These are phyloP conservation scores for Caloenas nicobarica DNA, from an alignment of 2,113 vertebrate genomes.

Conservation along the genomic window DNA sequence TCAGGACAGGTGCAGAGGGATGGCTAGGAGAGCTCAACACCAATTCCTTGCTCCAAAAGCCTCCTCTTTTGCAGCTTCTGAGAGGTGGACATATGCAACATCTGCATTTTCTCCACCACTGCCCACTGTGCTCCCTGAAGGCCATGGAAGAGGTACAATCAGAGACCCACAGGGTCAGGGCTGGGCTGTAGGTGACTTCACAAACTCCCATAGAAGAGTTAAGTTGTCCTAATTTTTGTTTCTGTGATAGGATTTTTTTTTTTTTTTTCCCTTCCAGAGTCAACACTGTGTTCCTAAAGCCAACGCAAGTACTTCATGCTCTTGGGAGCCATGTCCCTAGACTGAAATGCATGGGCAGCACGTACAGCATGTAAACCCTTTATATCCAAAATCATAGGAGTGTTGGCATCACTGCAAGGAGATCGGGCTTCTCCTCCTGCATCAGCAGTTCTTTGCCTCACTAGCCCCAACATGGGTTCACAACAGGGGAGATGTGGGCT, in stretches of 20 bases:
- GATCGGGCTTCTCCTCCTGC: neutral
- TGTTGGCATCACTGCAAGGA: neutral
- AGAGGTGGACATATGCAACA: neutral
- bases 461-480: neutral
- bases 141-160: rapidly evolving
- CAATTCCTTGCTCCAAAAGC: rapidly evolving
- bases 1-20: neutral
- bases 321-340: neutral
- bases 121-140: rapidly evolving
- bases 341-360: neutral
- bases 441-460: neutral
- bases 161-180: rapidly evolving
- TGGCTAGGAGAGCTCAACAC: neutral
- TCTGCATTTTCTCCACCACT: neutral
- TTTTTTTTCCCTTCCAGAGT: neutral
- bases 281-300: neutral
- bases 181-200: neutral
- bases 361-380: neutral
- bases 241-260: neutral
- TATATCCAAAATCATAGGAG: neutral
- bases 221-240: neutral
- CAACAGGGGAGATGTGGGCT: neutral
- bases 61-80: neutral
- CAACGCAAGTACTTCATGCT: neutral
- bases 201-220: too few species aligned